A percentile compares a stretch with the other conserved stretches of the same genome.
These are phyloP conservation scores for Reticulitermes speratus DNA, from an alignment of 1,140 invertebrate species.

Conservation along the genomic window DNA sequence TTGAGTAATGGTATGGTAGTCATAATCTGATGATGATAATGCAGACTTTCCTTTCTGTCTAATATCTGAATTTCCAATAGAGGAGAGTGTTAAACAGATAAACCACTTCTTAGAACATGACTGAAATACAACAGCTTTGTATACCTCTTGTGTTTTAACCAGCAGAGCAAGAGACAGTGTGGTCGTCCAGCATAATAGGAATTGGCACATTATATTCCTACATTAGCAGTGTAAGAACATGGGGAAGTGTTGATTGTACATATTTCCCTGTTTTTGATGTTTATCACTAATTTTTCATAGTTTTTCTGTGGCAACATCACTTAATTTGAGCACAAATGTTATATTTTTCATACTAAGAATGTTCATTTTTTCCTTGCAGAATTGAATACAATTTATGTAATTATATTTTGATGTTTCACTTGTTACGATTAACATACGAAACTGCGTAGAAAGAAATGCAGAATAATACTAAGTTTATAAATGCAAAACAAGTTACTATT, in stretches of 20 bases:
- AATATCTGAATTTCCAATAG: not conserved
- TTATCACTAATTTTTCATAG: not conserved
- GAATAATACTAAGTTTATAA: too few species aligned
- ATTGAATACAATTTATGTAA: not conserved
- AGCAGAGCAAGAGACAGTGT: not conserved
- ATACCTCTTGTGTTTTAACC: not conserved
- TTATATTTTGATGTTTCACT: too few species aligned
- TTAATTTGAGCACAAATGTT: not conserved
- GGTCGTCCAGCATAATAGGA: not conserved
- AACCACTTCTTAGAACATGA: not conserved
- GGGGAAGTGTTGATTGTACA: not conserved
- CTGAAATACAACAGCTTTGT: not conserved
- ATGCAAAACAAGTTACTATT: too few species aligned
- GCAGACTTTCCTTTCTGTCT: not conserved
- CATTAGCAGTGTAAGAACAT: not conserved
- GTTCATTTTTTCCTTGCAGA: not conserved
- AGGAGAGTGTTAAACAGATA: not conserved
- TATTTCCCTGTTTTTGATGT: not conserved
- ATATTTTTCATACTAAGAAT: not conserved
- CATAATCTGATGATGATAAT: not conserved
- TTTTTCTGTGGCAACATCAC: not conserved
- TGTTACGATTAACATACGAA: too few species aligned
- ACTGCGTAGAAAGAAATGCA: too few species aligned
- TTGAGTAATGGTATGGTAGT: constrained; percentile 6
- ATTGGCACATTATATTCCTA: not conserved